Evolutionary conservation across 2,797 vertebrate genomes (phyloP).

Genomic region (Megaceryle alcyon): DNA sequence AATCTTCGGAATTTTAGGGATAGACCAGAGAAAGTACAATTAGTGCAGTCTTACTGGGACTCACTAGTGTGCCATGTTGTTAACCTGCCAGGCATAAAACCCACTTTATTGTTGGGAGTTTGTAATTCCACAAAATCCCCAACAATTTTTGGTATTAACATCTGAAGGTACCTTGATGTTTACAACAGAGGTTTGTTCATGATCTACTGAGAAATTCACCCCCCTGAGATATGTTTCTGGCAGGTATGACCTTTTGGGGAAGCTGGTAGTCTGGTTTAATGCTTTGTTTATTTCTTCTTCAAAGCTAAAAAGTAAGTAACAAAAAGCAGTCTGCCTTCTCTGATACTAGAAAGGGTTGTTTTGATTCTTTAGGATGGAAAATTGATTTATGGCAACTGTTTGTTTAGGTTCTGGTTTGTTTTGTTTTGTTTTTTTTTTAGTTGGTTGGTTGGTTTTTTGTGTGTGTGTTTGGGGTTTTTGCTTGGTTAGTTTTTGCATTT

Average conservation of each 20-base stretch:
- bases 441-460: too few relatives aligned
- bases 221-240: not conserved
- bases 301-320: not conserved
- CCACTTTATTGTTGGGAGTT: not conserved
- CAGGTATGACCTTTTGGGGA: conserved; percentile 35
- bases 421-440: too few relatives aligned
- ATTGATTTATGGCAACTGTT: not conserved
- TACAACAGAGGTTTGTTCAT: not conserved
- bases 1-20: conserved; percentile 29
- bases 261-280: not conserved
- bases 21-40: not conserved
- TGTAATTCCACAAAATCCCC: conserved; percentile 12
- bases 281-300: conserved; percentile 39
- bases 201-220: not conserved
- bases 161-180: conserved; percentile 25
- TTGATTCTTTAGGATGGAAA: not conserved
- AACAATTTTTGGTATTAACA: not conserved
- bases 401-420: too few relatives aligned
- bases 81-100: not conserved
- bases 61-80: rapidly evolving
- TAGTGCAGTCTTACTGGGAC: not conserved
- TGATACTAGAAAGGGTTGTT: not conserved
- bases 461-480: too few relatives aligned
- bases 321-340: not conserved
- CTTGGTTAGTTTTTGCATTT: too few relatives aligned